Evolutionary conservation across 2,888 invertebrate species (phyloP).

Genomic region (Tinea trinotella): DNA sequence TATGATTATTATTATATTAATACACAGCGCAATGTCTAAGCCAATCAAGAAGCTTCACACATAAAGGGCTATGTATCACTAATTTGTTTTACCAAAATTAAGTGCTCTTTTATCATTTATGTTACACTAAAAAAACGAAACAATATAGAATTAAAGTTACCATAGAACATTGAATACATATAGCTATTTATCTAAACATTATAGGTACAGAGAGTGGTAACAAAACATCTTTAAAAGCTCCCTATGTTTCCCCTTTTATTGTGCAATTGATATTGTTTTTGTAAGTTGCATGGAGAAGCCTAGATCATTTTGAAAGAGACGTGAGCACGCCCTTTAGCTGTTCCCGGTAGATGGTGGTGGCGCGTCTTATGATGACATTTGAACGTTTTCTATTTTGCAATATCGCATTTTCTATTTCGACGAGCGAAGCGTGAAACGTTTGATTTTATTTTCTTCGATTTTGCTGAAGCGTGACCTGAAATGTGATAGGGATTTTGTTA

Average conservation of each 20-base stretch:
- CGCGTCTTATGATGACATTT: constrained; percentile 44
- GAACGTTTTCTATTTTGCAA: constrained; percentile 37
- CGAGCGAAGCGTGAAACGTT: constrained; percentile 42
- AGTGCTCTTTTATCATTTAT: too few species aligned
- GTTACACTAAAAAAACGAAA: too few species aligned
- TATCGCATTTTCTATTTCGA: constrained; percentile 50
- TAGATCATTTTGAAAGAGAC: constrained; percentile 7
- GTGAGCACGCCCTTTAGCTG: constrained; percentile 24
- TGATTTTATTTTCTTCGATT: constrained; percentile 60
- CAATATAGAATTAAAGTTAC: too few species aligned
- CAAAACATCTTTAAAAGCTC: not conserved
- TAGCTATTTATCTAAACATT: too few species aligned
- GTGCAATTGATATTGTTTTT: constrained; percentile 4
- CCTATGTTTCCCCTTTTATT: not conserved
- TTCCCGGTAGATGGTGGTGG: constrained; percentile 23
- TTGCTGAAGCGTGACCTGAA: constrained; percentile 58
- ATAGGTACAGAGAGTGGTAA: too few species aligned
- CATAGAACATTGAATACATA: too few species aligned
- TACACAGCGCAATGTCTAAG: constrained; percentile 31
- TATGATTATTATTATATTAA: constrained; percentile 58
- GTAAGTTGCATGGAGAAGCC: not conserved
- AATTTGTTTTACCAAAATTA: not conserved
- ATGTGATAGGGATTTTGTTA: constrained; percentile 39
- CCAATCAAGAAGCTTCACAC: constrained; percentile 26
- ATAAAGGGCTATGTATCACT: not conserved